Conservation (phyloP, 2,888 invertebrate genomes). For the Drosophila neonasuta region DNA sequence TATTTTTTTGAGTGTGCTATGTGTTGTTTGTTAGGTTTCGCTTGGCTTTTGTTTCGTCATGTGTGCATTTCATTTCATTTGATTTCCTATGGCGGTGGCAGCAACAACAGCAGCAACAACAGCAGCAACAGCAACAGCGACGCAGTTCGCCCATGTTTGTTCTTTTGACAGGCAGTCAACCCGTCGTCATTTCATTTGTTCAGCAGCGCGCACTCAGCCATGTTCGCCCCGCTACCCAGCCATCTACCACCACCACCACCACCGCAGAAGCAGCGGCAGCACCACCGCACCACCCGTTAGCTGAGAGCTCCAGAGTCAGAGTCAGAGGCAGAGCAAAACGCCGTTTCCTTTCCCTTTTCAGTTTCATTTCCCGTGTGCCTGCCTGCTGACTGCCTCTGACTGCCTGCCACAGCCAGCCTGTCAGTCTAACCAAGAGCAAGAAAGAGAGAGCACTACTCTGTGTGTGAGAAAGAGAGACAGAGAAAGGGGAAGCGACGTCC, state of each 20-base stretch:
- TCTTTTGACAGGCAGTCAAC: constrained; percentile 82
- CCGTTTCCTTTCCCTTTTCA: constrained; percentile 78
- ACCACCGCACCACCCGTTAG: constrained; percentile 54
- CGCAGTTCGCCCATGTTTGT: constrained; percentile 80
- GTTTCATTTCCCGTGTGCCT: constrained; percentile 77
- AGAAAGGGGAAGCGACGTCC: constrained; percentile 43
- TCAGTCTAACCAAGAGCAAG: constrained; percentile 66
- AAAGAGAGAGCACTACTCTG: constrained; percentile 18
- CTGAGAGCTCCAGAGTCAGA: constrained; percentile 36
- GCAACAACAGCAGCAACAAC: constrained; percentile 26
- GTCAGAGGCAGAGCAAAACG: constrained; percentile 66
- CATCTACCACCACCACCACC: constrained; percentile 28
- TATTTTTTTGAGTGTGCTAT: constrained; percentile 22
- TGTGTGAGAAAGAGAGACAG: not conserved
- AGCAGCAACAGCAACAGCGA: constrained; percentile 36
- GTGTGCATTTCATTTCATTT: constrained; percentile 78
- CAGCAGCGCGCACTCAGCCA: constrained; percentile 76
- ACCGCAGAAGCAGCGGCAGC: constrained; percentile 12
- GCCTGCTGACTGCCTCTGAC: constrained; percentile 45
- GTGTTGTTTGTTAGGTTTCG: constrained; percentile 50
- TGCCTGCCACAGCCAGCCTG: constrained; percentile 65
- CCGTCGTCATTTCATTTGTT: constrained; percentile 81
- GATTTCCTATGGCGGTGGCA: constrained; percentile 73
- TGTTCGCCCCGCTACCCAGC: constrained; percentile 51
- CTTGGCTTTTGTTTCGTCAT: constrained; percentile 76